Evolutionary conservation across 2,797 vertebrate species (phyloP).

Genomic region (Macroramphosus scolopax): DNA sequence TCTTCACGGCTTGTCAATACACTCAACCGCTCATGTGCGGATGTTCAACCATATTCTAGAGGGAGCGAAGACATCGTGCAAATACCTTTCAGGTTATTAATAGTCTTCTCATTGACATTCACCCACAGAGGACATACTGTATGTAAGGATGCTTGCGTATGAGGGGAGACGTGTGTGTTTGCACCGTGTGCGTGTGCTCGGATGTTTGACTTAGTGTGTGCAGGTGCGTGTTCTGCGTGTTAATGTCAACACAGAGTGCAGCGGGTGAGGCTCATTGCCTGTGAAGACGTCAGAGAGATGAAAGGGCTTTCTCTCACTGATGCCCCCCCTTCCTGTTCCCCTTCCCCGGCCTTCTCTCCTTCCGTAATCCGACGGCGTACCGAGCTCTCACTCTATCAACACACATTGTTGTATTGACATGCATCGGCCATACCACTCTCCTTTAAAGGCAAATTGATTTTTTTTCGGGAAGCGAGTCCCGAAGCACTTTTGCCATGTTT

Average conservation of each 20-base stretch:
- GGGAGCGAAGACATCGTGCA: background rate
- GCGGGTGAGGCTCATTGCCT: constrained; percentile 73
- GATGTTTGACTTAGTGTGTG: constrained; percentile 43
- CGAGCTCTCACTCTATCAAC: constrained; percentile 30
- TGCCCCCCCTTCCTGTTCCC: constrained; percentile 41
- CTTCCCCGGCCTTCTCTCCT: constrained; percentile 41
- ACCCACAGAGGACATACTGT: constrained; percentile 32
- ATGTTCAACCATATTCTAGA: background rate
- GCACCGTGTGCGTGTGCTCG: constrained; percentile 28
- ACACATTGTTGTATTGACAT: constrained; percentile 61
- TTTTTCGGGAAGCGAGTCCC: constrained; percentile 57
- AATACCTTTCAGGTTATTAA: constrained; percentile 54
- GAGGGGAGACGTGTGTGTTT: constrained; percentile 8
- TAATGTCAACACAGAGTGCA: constrained; percentile 63
- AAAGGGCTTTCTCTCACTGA: constrained; percentile 66
- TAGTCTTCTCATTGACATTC: constrained; percentile 48
- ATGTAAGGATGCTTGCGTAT: constrained; percentile 31
- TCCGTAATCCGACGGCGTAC: constrained; percentile 51
- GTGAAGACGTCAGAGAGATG: constrained; percentile 77
- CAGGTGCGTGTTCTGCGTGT: constrained; percentile 41
- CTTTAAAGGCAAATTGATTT: constrained; percentile 70
- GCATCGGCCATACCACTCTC: constrained; percentile 50
- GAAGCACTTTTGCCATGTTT: constrained; percentile 59
- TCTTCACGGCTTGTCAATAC: constrained; percentile 16
- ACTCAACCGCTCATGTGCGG: too few relatives aligned